Evolutionary conservation across 2,113 vertebrate species (phyloP).

Genomic region (Morone chrysops): DNA sequence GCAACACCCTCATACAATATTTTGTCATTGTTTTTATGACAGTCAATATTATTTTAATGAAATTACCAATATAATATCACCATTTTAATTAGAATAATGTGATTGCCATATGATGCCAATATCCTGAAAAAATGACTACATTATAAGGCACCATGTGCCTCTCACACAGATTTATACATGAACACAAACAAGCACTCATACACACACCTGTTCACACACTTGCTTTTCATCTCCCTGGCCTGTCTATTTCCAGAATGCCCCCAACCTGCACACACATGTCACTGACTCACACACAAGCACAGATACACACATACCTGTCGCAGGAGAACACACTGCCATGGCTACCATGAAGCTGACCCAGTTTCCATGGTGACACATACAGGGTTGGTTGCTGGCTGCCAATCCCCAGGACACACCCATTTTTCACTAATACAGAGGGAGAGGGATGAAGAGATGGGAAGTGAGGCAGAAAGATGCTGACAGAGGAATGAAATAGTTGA

Average conservation of each 20-base stretch:
- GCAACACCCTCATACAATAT: too few species aligned
- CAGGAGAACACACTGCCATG: slow-evolving; percentile 57
- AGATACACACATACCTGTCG: slow-evolving; percentile 41
- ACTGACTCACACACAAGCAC: slow-evolving; percentile 2
- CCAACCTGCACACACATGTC: slow-evolving; percentile 59
- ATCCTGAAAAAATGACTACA: neutral
- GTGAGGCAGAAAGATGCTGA: slow-evolving; percentile 10
- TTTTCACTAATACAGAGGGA: slow-evolving; percentile 24
- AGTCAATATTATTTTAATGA: neutral
- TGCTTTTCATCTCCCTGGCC: slow-evolving; percentile 37
- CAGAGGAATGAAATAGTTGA: neutral
- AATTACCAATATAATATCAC: neutral
- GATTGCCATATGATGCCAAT: neutral
- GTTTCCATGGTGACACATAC: slow-evolving; percentile 81
- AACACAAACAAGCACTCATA: slow-evolving; percentile 7
- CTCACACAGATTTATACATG: neutral
- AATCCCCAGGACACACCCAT: slow-evolving; percentile 54
- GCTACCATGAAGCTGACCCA: slow-evolving; percentile 75
- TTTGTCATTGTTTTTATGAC: neutral
- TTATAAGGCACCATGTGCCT: neutral
- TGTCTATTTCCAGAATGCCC: slow-evolving; percentile 33
- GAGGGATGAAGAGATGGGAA: neutral
- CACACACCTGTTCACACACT: slow-evolving; percentile 24
- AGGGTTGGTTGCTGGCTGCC: slow-evolving; percentile 55
- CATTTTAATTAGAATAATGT: neutral